Evolutionary conservation across 2,888 invertebrate genomes (phyloP).

Genomic region (Sclerodermus sp.): DNA sequence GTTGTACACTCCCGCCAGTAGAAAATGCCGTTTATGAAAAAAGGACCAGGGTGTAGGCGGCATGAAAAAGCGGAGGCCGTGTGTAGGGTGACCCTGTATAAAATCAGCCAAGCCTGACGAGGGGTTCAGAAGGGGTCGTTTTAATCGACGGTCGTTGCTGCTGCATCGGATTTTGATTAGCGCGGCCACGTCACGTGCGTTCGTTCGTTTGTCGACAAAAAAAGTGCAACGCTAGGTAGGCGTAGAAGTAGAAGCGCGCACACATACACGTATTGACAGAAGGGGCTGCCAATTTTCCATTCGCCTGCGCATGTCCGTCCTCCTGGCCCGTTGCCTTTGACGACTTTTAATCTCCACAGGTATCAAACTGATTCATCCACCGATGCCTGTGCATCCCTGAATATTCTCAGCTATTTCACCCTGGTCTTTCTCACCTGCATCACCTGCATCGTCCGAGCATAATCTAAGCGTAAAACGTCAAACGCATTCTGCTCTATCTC

Average conservation of each 20-base stretch:
- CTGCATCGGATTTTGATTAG: constrained; percentile 35
- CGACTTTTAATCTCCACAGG: constrained; percentile 16
- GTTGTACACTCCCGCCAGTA: too few relatives aligned
- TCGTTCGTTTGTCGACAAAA: constrained; percentile 27
- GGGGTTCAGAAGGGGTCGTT: constrained; percentile 22
- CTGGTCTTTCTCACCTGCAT: too few relatives aligned
- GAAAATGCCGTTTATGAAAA: too few relatives aligned
- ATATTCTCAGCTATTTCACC: too few relatives aligned
- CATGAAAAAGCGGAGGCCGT: not conserved
- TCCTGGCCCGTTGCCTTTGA: constrained; percentile 9
- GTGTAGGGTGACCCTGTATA: constrained; percentile 9
- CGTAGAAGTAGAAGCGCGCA: constrained; percentile 15
- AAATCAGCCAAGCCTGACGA: constrained; percentile 13
- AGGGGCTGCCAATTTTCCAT: constrained; percentile 14
- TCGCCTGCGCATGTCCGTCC: constrained; percentile 1
- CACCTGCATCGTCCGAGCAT: too few relatives aligned
- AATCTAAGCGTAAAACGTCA: too few relatives aligned
- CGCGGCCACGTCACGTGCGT: constrained; percentile 25
- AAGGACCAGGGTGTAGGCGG: too few relatives aligned
- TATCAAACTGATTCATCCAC: constrained; percentile 11
- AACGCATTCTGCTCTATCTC: too few relatives aligned
- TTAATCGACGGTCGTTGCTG: constrained; percentile 31
- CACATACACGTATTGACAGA: constrained; percentile 1
- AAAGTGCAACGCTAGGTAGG: constrained; percentile 16
- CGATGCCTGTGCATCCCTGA: not conserved